phyloP scores from a whole-genome alignment of 2,797 vertebrate species.

The Cichlasoma orientale region DNA sequence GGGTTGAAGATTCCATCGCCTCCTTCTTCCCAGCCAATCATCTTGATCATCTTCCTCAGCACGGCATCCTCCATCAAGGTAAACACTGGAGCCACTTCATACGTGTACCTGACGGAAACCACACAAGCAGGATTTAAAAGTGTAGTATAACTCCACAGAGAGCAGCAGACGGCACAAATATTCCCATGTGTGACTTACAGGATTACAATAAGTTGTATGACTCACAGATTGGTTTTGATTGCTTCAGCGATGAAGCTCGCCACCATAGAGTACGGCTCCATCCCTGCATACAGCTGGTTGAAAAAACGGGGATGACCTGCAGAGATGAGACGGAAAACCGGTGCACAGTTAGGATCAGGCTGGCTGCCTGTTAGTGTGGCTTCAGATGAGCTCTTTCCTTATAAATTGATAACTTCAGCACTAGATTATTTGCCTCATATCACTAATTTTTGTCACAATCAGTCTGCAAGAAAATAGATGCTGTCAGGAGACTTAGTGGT shows the following conservation, averaged over 20 bases:
- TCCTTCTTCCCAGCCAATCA: slow-evolving; percentile 87
- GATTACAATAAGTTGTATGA: not conserved
- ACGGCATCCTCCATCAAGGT: slow-evolving; percentile 86
- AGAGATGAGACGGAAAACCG: not conserved
- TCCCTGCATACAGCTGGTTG: slow-evolving; percentile 88
- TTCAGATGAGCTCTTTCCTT: not conserved
- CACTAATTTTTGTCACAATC: not conserved
- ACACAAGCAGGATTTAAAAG: not conserved
- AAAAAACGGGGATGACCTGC: slow-evolving; percentile 83
- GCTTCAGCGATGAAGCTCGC: slow-evolving; percentile 77
- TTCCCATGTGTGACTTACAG: not conserved
- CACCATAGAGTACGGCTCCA: slow-evolving; percentile 87
- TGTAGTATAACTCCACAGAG: too few relatives aligned
- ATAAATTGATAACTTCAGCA: not conserved
- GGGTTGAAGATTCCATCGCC: slow-evolving; percentile 84
- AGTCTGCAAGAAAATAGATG: not conserved
- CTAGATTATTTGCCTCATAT: not conserved
- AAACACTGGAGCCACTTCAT: slow-evolving; percentile 89
- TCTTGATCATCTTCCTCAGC: slow-evolving; percentile 88
- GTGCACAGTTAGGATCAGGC: not conserved
- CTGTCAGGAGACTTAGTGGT: not conserved
- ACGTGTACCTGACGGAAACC: slow-evolving; percentile 82
- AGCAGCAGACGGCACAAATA: not conserved
- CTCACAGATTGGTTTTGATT: slow-evolving; percentile 17
- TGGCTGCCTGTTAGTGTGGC: not conserved